Conservation (phyloP, 2,113 vertebrate genomes). For the Heterotilapia buettikoferi region DNA sequence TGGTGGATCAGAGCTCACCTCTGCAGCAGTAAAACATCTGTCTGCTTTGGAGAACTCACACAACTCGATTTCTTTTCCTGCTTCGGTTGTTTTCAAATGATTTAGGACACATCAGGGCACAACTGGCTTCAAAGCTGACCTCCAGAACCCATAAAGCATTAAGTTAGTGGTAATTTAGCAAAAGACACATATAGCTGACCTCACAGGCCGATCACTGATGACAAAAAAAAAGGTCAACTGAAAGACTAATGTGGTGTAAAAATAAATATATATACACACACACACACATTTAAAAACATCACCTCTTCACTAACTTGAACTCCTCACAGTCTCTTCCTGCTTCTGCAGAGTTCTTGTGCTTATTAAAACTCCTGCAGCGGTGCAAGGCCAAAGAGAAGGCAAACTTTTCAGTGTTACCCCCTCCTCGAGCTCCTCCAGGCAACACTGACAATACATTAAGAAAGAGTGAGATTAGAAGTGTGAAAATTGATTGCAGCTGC, state of each 20-base stretch:
- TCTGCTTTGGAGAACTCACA: constrained; percentile 4
- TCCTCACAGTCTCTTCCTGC: not conserved
- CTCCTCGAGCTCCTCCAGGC: not conserved
- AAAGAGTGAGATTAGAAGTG: not conserved
- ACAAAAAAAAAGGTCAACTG: not conserved
- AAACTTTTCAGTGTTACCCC: not conserved
- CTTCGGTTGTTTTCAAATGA: not conserved
- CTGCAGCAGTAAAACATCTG: constrained; percentile 60
- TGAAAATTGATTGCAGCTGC: constrained; percentile 1
- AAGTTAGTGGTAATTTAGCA: constrained; percentile 1
- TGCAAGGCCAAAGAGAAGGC: not conserved
- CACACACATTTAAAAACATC: not conserved
- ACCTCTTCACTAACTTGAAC: not conserved
- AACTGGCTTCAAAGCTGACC: constrained; percentile 9
- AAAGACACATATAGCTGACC: not conserved
- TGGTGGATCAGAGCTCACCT: constrained; percentile 53
- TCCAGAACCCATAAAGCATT: not conserved
- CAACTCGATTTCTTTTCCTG: constrained; percentile 5
- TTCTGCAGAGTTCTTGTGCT: not conserved
- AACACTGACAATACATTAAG: not conserved
- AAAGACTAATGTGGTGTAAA: not conserved
- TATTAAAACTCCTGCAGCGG: not conserved
- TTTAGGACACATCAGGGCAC: not conserved
- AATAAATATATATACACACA: not conserved
- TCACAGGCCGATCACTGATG: not conserved